Conservation (phyloP, 2,113 vertebrate species). For the Colinus virginianus region DNA sequence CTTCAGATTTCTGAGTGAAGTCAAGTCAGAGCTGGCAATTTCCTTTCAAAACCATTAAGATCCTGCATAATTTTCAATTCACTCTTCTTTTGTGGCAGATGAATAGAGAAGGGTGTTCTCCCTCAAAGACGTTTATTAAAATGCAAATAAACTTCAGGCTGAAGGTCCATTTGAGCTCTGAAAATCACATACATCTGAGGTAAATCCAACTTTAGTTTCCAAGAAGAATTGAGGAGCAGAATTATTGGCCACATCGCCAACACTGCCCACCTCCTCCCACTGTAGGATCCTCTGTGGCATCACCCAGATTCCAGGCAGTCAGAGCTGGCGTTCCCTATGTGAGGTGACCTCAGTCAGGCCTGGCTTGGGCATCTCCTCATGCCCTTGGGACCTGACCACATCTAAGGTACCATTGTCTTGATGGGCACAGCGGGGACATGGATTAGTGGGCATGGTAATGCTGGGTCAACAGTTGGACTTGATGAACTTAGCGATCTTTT, state of each 20-base stretch:
- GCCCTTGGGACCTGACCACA: neutral
- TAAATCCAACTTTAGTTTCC: neutral
- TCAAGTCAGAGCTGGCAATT: conserved; percentile 29
- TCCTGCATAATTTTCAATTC: conserved; percentile 55
- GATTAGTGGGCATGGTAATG: neutral
- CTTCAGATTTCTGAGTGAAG: conserved; percentile 8
- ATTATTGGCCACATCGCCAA: neutral
- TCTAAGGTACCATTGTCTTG: neutral
- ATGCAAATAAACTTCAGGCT: conserved; percentile 57
- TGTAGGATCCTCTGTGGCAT: neutral
- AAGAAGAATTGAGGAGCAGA: neutral
- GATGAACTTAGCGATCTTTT: neutral
- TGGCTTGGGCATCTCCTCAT: neutral
- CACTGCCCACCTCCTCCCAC: neutral
- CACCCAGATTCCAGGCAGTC: neutral
- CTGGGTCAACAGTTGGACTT: neutral
- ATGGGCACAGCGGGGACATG: neutral
- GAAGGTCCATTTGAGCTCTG: neutral
- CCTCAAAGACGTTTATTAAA: conserved; percentile 44
- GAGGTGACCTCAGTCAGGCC: rapidly evolving
- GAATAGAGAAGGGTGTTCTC: conserved; percentile 59
- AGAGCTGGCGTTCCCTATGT: neutral
- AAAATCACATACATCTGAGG: neutral
- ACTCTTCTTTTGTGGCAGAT: neutral
- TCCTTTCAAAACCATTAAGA: conserved; percentile 37